These are phyloP conservation scores for Cerastis leucographa DNA, from an alignment of 2,888 invertebrate species.

Conservation along the genomic window DNA sequence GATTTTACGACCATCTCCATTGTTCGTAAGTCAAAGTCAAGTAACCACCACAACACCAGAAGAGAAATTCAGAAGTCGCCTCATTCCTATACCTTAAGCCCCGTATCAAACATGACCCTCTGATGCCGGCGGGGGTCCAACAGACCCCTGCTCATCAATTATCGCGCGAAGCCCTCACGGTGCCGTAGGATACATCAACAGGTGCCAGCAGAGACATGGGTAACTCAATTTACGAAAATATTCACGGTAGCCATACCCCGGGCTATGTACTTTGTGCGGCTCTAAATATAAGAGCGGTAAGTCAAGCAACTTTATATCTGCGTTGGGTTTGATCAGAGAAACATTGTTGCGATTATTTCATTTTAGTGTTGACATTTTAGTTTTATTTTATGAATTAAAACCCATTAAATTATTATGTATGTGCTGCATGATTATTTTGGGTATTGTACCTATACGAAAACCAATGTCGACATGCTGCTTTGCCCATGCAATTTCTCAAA, in stretches of 20 bases:
- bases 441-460: background rate
- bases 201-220: slow-evolving; percentile 74
- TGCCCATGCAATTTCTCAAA: no score
- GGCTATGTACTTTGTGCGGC: slow-evolving; percentile 54
- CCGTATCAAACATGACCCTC: slow-evolving; percentile 70
- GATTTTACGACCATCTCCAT: background rate
- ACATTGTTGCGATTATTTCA: slow-evolving; percentile 13
- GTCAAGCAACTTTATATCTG: slow-evolving; percentile 20
- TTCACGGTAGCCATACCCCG: slow-evolving; percentile 69
- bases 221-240: slow-evolving; percentile 66
- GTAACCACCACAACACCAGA: background rate
- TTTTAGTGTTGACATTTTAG: slow-evolving; percentile 5
- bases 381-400: background rate
- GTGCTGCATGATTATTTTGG: background rate
- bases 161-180: slow-evolving; percentile 68
- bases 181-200: slow-evolving; percentile 78
- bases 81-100: slow-evolving; percentile 2
- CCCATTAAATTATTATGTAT: background rate
- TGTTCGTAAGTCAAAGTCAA: background rate
- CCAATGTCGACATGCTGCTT: background rate
- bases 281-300: slow-evolving; percentile 22
- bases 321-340: background rate
- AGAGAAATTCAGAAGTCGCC: slow-evolving; percentile 15
- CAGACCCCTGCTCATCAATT: slow-evolving; percentile 81
- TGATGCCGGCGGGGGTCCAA: slow-evolving; percentile 78